Conservation (phyloP, 2,113 vertebrate genomes). For the human (Homo sapiens) region DNA sequence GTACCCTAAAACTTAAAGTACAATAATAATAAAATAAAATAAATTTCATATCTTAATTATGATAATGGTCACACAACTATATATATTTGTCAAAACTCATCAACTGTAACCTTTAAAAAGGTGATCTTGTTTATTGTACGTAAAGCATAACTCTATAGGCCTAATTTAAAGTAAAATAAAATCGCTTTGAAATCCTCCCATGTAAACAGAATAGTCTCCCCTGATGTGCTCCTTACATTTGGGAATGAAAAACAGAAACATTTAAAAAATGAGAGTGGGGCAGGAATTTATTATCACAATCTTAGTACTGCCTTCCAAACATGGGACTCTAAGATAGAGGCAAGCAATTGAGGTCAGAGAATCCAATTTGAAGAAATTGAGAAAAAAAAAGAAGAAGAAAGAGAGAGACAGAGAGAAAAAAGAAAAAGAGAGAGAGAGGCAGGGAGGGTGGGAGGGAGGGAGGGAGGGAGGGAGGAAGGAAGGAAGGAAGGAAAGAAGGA, state of each 20-base stretch:
- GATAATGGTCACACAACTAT: neutral
- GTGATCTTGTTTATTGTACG: neutral
- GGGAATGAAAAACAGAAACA: neutral
- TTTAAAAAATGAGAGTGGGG: neutral
- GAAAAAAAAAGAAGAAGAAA: too few species aligned
- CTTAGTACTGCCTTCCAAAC: neutral
- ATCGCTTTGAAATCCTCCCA: neutral
- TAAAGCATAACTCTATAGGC: neutral
- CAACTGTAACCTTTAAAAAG: neutral
- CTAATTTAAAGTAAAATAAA: neutral
- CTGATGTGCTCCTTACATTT: neutral
- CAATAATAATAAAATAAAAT: too few species aligned
- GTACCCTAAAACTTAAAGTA: too few species aligned
- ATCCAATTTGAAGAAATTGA: neutral
- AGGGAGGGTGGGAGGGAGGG: neutral
- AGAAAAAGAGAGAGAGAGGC: too few species aligned
- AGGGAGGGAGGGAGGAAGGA: too few species aligned
- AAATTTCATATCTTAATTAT: neutral
- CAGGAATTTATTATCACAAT: neutral
- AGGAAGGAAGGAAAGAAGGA: too few species aligned
- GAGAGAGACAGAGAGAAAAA: too few species aligned
- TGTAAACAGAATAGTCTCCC: neutral
- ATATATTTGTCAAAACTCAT: neutral
- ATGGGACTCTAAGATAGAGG: neutral
- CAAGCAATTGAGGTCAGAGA: neutral